Percentiles rank a stretch among this genome's conserved stretches.
Evolutionary conservation across 2,797 vertebrate genomes (phyloP).

Genomic region (Peromyscus aztecus): DNA sequence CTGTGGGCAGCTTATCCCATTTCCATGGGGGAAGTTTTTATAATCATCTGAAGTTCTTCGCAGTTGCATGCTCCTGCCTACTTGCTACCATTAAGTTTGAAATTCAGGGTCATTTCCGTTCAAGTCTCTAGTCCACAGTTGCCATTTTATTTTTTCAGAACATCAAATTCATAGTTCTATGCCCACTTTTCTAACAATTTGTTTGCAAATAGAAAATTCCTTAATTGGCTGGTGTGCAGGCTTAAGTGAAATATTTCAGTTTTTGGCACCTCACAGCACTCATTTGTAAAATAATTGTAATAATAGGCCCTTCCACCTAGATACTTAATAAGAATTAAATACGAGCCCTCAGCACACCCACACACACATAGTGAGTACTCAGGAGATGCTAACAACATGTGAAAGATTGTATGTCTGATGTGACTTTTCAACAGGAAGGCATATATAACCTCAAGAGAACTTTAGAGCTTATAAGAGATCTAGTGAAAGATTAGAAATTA

Average conservation of each 20-base stretch:
- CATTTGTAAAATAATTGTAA: conserved; percentile 38
- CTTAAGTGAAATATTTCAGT: conserved; percentile 40
- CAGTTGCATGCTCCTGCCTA: not conserved
- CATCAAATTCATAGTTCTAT: conserved; percentile 13
- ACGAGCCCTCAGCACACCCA: not conserved
- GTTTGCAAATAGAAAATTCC: conserved; percentile 53
- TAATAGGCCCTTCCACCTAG: not conserved
- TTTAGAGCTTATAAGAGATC: conserved; percentile 40
- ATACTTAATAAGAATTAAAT: conserved; percentile 52
- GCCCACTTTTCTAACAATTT: conserved; percentile 9
- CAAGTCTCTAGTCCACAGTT: not conserved
- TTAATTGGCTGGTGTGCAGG: not conserved
- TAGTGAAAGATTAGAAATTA: conserved; percentile 41
- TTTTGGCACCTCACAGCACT: conserved; percentile 44
- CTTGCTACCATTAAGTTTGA: conserved; percentile 13
- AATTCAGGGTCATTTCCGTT: not conserved
- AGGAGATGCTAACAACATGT: not conserved
- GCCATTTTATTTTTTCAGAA: conserved; percentile 29
- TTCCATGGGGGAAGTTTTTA: conserved; percentile 40
- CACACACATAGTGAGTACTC: not conserved
- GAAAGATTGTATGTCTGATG: not conserved
- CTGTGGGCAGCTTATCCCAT: not conserved
- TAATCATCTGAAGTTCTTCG: conserved; percentile 30
- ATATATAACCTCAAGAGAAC: conserved; percentile 32
- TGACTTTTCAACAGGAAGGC: conserved; percentile 42